phyloP scores from a whole-genome alignment of 2,888 invertebrate species.

The Cheilosia urbana region DNA sequence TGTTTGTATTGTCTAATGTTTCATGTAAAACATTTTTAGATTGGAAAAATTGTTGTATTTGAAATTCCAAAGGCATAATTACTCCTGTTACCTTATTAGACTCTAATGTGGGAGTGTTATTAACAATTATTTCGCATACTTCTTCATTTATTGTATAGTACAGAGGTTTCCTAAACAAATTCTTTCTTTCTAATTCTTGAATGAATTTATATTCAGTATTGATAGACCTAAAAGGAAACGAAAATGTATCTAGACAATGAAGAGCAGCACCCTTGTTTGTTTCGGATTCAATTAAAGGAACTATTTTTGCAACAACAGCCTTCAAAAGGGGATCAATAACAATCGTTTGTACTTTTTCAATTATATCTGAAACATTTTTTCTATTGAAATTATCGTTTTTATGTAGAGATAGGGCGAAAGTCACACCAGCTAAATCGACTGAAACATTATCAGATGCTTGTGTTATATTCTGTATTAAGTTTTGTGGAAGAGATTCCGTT shows the following conservation, averaged over 20 bases:
- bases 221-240: constrained; percentile 5
- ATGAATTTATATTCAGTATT: constrained; percentile 56
- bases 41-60: constrained; percentile 57
- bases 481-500: background rate
- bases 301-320: background rate
- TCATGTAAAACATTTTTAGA: constrained; percentile 50
- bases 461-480: background rate
- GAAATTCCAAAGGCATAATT: constrained; percentile 65
- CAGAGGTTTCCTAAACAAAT: constrained; percentile 52
- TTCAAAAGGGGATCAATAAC: background rate
- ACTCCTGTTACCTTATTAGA: constrained; percentile 55
- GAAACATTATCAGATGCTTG: background rate
- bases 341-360: constrained; percentile 12
- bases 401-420: constrained; percentile 9
- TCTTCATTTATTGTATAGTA: constrained; percentile 58
- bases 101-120: constrained; percentile 51
- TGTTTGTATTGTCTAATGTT: constrained; percentile 45
- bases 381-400: constrained; percentile 22
- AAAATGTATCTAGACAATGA: constrained; percentile 23
- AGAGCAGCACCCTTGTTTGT: constrained; percentile 19
- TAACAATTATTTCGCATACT: constrained; percentile 54
- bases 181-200: constrained; percentile 50
- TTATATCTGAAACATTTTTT: constrained; percentile 15
- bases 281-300: constrained; percentile 27
- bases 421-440: background rate